Percentiles rank a stretch among this genome's conserved stretches.
phyloP scores from a whole-genome alignment of 2,113 vertebrate species.

The Cercocebus atys region DNA sequence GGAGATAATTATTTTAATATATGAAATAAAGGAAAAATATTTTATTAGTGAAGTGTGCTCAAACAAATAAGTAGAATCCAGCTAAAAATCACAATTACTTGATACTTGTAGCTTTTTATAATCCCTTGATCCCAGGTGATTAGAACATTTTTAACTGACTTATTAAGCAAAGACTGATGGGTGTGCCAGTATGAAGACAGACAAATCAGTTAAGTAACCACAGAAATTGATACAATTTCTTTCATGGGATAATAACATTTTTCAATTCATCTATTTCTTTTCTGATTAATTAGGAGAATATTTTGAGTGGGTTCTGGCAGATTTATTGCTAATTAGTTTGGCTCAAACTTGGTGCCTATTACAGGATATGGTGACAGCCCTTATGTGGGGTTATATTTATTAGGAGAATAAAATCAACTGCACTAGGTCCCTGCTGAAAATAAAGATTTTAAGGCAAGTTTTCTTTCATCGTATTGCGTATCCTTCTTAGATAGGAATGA shows the following conservation, averaged over 20 bases:
- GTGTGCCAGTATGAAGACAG: constrained; percentile 37
- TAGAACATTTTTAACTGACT: constrained; percentile 53
- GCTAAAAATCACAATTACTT: constrained; percentile 44
- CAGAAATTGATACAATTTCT: constrained; percentile 41
- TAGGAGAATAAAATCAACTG: constrained; percentile 34
- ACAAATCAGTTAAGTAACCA: constrained; percentile 64
- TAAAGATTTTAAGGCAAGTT: constrained; percentile 31
- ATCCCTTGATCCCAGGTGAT: constrained; percentile 55
- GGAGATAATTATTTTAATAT: neutral
- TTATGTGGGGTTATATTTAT: constrained; percentile 42
- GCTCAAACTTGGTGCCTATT: constrained; percentile 44
- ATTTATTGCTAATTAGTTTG: constrained; percentile 70
- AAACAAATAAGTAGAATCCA: constrained; percentile 44
- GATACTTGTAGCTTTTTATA: constrained; percentile 40
- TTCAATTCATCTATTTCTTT: constrained; percentile 59
- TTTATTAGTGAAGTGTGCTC: constrained; percentile 4
- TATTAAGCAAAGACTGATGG: constrained; percentile 45
- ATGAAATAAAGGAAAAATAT: neutral
- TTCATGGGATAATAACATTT: constrained; percentile 61
- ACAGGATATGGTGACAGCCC: constrained; percentile 35
- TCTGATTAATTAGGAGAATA: constrained; percentile 72
- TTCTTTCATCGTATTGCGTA: neutral
- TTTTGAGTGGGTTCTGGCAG: constrained; percentile 71
- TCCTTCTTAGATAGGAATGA: neutral
- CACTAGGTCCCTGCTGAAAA: constrained; percentile 14